phyloP scores from a whole-genome alignment of 1,140 invertebrate species.

The Melitaea cinxia region DNA sequence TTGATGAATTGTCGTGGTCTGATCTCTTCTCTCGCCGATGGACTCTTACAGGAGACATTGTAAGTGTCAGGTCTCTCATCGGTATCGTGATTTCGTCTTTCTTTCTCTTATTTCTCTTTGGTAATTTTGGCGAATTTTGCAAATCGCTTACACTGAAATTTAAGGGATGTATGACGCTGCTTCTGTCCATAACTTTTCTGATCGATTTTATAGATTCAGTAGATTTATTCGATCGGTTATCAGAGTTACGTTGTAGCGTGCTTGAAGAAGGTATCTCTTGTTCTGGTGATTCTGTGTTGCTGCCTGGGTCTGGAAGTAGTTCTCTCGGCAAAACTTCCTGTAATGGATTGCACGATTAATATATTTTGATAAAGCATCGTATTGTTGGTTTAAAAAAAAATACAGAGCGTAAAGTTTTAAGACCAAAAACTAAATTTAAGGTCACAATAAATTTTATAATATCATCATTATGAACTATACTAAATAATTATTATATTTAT shows the following conservation, averaged over 20 bases:
- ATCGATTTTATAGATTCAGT: constrained; percentile 72
- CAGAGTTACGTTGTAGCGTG: constrained; percentile 50
- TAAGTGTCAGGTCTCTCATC: constrained; percentile 72
- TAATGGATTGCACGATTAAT: constrained; percentile 10
- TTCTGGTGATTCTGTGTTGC: constrained; percentile 82
- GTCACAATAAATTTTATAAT: too few species aligned
- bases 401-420: too few species aligned
- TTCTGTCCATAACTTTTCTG: constrained; percentile 65
- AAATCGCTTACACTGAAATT: constrained; percentile 78
- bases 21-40: constrained; percentile 61
- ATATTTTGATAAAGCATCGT: too few species aligned
- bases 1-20: constrained; percentile 66
- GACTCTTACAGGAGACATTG: constrained; percentile 62
- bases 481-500: constrained; percentile 4
- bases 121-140: constrained; percentile 66
- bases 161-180: constrained; percentile 76
- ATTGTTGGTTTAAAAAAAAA: too few species aligned
- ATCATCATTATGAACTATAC: too few species aligned
- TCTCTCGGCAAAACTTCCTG: constrained; percentile 81
- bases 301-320: constrained; percentile 78
- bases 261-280: constrained; percentile 58
- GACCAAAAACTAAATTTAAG: too few species aligned
- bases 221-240: constrained; percentile 58
- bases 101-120: constrained; percentile 60
- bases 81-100: constrained; percentile 68